Conservation (phyloP, 2,113 vertebrate genomes). For the Tapirus terrestris region DNA sequence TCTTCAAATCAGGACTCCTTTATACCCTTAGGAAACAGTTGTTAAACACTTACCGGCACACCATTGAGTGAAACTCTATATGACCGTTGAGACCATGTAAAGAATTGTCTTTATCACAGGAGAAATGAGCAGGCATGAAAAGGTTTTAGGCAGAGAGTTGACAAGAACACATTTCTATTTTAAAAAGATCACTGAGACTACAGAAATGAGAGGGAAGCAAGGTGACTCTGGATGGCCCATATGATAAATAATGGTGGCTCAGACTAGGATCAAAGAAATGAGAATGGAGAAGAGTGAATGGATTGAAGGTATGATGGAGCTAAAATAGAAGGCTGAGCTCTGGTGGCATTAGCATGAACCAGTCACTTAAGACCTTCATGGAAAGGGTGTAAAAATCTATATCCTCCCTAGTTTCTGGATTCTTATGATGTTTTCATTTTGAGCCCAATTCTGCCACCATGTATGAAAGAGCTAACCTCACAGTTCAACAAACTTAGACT, state of each 20-base stretch:
- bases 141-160: not conserved
- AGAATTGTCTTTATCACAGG: not conserved
- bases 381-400: not conserved
- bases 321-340: not conserved
- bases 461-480: not conserved
- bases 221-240: not conserved
- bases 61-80: not conserved
- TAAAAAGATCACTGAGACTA: not conserved
- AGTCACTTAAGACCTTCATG: not conserved
- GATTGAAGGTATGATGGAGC: not conserved
- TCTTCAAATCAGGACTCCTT: not conserved
- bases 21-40: not conserved
- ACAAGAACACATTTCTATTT: not conserved
- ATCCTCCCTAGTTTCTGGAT: not conserved
- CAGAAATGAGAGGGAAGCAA: not conserved
- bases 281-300: not conserved
- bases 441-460: not conserved
- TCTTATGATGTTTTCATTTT: not conserved
- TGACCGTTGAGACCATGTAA: not conserved
- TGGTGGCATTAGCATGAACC: not conserved
- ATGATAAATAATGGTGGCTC: not conserved
- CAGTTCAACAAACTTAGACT: not conserved
- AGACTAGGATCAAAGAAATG: not conserved
- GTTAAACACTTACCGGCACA: not conserved
- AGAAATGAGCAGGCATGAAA: not conserved